Base-by-base conservation (phyloP, 2,797 vertebrate species). In the Pyrocephalus nanus region DNA sequence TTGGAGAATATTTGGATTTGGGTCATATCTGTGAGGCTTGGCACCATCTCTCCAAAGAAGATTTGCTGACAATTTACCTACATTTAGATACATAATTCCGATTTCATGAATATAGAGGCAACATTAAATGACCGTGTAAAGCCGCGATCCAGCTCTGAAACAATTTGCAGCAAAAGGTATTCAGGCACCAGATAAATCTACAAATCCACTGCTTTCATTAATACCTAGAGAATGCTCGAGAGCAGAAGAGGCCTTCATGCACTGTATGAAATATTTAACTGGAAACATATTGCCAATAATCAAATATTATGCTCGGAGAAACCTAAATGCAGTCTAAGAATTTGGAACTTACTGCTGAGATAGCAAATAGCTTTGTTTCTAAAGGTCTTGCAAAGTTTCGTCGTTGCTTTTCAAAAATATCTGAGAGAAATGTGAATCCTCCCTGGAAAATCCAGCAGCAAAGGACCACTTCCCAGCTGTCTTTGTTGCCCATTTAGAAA, bases 251-350 rank as follows among this genome's bases (percentile, higher is more conserved):
- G 77, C 77, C 94, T 93, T 96, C 95, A 92, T 92, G 61, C 77
- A 87, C 83, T 69, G 51, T 74, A 96, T 95, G 93, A 97, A 96
- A 96, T 94, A 95, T 96, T 96, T 93, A 97, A 95, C 86, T 95
- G 74, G 86, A 94, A 96, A 93, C 80, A 82, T 95, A 96, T 95
- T 95, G 93, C 83, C 84, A 93, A 90, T 90, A 96, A 93, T 96
- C 96, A 96, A 95, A 95, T 96, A 89, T 89, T 87, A 82, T 23
- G n/a, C 74, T 93, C 34, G 0, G 71, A 94, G 77, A 95, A 95
- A 92, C 43, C 58, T 76, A 96, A 96, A 94, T 77, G 83, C 71
- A 90, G 77, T 71, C 64, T 84, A 90, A 93, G 92, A 91, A 71
- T 74, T 91, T 86, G 58, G 71, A 91, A 82, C 25, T 92, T 90